phyloP scores from a whole-genome alignment of 2,113 vertebrate species.

The Rhinopomastus cyanomelas region DNA sequence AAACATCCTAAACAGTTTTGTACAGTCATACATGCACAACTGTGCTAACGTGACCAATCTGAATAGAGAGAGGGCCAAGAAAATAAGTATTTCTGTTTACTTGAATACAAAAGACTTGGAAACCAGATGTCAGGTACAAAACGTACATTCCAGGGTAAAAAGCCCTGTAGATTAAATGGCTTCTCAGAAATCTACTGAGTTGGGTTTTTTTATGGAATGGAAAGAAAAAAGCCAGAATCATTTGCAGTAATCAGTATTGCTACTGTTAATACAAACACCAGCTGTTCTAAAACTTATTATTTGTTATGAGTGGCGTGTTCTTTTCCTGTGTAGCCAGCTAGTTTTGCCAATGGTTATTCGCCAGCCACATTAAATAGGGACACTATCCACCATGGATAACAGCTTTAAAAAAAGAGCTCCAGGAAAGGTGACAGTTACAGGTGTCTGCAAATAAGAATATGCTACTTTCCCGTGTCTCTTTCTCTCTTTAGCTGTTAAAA shows the following conservation, averaged over 20 bases:
- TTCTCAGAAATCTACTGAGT: neutral
- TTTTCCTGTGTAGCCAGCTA: neutral
- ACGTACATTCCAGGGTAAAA: neutral
- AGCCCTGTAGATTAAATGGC: neutral
- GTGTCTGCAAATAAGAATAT: neutral
- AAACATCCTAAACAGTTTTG: conserved; percentile 34
- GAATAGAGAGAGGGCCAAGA: neutral
- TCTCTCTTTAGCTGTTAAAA: neutral
- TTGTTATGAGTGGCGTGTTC: neutral
- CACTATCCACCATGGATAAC: neutral
- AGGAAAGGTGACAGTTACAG: neutral
- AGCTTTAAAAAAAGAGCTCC: neutral
- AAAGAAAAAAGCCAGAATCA: neutral
- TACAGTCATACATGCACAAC: neutral
- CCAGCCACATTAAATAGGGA: neutral
- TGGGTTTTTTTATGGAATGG: neutral
- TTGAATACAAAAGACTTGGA: neutral
- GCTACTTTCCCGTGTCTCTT: neutral
- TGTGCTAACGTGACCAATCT: neutral
- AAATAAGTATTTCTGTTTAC: neutral
- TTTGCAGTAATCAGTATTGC: neutral
- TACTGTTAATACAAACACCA: neutral
- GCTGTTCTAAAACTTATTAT: neutral
- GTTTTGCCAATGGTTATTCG: neutral
- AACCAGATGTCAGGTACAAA: neutral